Conservation (phyloP, 2,113 vertebrate genomes). For the Bostrychus sinensis region DNA sequence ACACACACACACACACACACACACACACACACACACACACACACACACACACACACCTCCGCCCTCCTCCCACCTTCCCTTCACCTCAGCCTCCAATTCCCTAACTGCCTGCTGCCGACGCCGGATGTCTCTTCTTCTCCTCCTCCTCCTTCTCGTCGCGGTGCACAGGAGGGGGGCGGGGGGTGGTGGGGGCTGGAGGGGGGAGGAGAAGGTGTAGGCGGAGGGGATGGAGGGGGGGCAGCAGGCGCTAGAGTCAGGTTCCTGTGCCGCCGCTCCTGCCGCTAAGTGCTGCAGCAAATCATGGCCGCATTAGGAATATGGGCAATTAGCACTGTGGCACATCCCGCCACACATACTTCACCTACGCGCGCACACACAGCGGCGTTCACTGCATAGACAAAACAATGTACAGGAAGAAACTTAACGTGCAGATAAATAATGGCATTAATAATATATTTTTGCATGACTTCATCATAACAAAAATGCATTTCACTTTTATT, state of each 20-base stretch:
- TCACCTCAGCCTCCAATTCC: slow-evolving; percentile 67
- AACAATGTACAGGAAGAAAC: slow-evolving; percentile 10
- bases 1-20: slow-evolving; percentile 33
- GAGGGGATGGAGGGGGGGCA: slow-evolving; percentile 24
- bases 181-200: slow-evolving; percentile 10
- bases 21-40: slow-evolving; percentile 24
- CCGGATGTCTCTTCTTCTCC: slow-evolving; percentile 79
- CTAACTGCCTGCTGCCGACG: slow-evolving; percentile 74
- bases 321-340: slow-evolving; percentile 79
- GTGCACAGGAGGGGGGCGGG: slow-evolving; percentile 43
- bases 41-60: neutral
- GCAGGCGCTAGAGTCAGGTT: slow-evolving; percentile 68
- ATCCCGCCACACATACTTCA: slow-evolving; percentile 56
- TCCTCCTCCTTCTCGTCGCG: slow-evolving; percentile 56
- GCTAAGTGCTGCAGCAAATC: slow-evolving; percentile 83
- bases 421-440: too few relatives aligned
- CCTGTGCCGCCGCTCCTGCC: slow-evolving; percentile 65
- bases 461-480: neutral
- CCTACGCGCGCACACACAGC: slow-evolving; percentile 13
- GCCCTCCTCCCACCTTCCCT: slow-evolving; percentile 10
- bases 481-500: neutral
- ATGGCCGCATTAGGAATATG: slow-evolving; percentile 79
- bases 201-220: slow-evolving; percentile 16
- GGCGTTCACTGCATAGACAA: neutral
- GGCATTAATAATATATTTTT: too few relatives aligned